Evolutionary conservation across 1,140 invertebrate species (phyloP).

Genomic region (Panagrolaimus sp.): DNA sequence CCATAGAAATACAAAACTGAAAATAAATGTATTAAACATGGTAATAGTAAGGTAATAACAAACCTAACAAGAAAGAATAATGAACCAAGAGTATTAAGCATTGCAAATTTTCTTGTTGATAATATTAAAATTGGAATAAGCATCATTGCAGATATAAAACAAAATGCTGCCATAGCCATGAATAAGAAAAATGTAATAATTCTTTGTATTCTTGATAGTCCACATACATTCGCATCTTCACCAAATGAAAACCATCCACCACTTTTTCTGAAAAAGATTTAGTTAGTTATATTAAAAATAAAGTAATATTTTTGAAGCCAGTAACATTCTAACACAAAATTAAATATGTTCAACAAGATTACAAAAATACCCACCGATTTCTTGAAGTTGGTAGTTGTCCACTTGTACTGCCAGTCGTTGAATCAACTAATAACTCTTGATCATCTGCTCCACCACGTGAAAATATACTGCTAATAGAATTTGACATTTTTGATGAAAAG

Average conservation of each 20-base stretch:
- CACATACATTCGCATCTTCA: conserved; percentile 28
- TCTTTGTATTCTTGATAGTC: conserved; percentile 49
- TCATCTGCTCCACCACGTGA: conserved; percentile 40
- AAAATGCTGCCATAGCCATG: conserved; percentile 51
- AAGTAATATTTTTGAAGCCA: conserved; percentile 5
- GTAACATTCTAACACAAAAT: too few relatives aligned
- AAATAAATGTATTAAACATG: conserved; percentile 53
- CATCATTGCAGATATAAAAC: conserved; percentile 53
- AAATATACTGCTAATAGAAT: conserved; percentile 46
- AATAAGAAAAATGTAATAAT: conserved; percentile 54
- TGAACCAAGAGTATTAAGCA: conserved; percentile 85
- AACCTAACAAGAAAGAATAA: conserved; percentile 69
- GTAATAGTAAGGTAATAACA: background rate
- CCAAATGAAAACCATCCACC: conserved; percentile 30
- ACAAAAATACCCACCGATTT: too few relatives aligned
- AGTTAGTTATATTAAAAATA: background rate
- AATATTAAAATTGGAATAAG: conserved; percentile 72
- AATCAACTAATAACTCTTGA: conserved; percentile 39
- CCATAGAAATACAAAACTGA: conserved; percentile 83
- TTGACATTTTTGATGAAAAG: conserved; percentile 44
- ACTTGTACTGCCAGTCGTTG: conserved; percentile 24
- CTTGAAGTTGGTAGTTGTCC: conserved; percentile 44
- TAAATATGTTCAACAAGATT: too few relatives aligned
- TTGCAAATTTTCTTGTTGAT: conserved; percentile 86
- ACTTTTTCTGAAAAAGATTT: too few relatives aligned